A percentile compares a stretch with the other conserved stretches of the same genome.
These are phyloP conservation scores for Phengaris alcon DNA, from an alignment of 2,888 invertebrate genomes.

Conservation along the genomic window DNA sequence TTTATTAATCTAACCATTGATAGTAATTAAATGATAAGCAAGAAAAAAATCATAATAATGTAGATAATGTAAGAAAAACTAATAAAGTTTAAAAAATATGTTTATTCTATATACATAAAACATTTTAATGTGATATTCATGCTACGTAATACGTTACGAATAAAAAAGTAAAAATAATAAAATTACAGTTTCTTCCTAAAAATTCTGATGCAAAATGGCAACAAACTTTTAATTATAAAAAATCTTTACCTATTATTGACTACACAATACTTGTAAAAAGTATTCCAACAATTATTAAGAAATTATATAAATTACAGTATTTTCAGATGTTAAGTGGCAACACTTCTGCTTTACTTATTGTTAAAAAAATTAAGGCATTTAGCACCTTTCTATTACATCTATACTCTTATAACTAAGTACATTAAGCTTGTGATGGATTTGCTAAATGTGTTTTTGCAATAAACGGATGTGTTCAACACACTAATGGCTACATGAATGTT, in stretches of 20 bases:
- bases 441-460: neutral
- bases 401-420: neutral
- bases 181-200: neutral
- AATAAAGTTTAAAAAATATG: neutral
- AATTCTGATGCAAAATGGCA: neutral
- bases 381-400: conserved; percentile 5
- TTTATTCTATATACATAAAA: neutral
- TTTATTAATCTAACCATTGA: no score
- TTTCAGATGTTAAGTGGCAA: neutral
- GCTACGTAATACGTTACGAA: neutral
- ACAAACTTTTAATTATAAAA: neutral
- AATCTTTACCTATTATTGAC: neutral
- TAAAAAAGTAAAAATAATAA: neutral
- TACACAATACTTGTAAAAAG: conserved; percentile 6
- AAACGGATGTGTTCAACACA: neutral
- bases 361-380: neutral
- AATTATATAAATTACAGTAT: no score
- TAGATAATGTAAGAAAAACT: neutral
- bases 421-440: neutral
- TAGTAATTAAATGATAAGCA: no score
- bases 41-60: neutral
- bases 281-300: neutral
- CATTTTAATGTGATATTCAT: neutral
- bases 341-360: neutral
- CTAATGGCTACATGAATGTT: neutral